Base-by-base conservation (phyloP, 2,113 vertebrate species). In the human (Homo sapiens) region DNA sequence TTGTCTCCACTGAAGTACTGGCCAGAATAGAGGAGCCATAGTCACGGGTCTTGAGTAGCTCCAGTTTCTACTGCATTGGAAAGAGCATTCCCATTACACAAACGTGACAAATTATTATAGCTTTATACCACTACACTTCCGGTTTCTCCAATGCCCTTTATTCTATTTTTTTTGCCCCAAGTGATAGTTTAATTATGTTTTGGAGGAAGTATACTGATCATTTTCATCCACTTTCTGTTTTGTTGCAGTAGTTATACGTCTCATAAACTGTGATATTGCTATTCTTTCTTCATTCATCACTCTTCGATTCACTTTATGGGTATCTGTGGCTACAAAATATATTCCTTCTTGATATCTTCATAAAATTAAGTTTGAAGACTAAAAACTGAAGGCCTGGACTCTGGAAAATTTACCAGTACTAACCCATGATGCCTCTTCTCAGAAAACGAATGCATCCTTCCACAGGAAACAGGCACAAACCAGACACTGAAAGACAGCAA, bases 291-390 rank as follows among this genome's bases (percentile, higher is more conserved):
- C 11, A n/a, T 70, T 89, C 32, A 87, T 88, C 22, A 83, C 20
- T 79, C 45, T 86, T 86, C 45, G 83, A 68, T 45, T 83, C 70
- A 79, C 22, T 76, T 95, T 78, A 50, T 59, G 52, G 59, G 50
- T 1, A 38, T 93, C 2, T 73, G 9, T 83, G 83, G 7, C 43
- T 79, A n/a, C 2, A 61, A 79, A 93, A 90, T 79, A 59, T 73
- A 59, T 66, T 83, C 61, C 2, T 88, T 94, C 45, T 59, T 64
- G 45, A 88, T 93, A 79, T 32, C 43, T 76, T 90, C 78, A 30
- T 91, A 82, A 88, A 90, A 73, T 70, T 12, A 88, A 73, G 25
- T 66, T 96, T 84, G 57, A 82, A 81, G 61, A 84, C 68, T 73
- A 89, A 90, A 75, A 70, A 68, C 27, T 13, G 2, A 92, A 48